A percentile compares a stretch with the other conserved stretches of the same genome.
phyloP scores from a whole-genome alignment of 2,797 vertebrate species.

The Gallinago nigripennis region DNA sequence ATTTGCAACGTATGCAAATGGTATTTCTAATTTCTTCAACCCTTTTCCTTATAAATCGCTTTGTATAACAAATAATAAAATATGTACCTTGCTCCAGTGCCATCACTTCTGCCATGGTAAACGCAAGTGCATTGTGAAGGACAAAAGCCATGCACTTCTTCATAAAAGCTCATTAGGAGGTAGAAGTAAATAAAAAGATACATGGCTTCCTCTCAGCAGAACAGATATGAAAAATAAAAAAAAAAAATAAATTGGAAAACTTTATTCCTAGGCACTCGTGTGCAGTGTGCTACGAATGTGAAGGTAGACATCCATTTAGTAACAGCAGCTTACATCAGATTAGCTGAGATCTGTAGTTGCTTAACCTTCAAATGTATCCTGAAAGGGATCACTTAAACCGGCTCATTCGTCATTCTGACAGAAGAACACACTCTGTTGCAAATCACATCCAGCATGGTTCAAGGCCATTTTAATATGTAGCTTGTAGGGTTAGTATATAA shows the following conservation, averaged over 20 bases:
- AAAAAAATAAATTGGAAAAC: conserved; percentile 30
- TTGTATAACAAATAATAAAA: background rate
- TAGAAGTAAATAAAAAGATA: conserved; percentile 76
- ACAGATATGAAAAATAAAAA: background rate
- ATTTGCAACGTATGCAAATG: background rate
- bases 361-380: conserved; percentile 82
- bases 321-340: conserved; percentile 80
- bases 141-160: conserved; percentile 80
- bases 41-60: background rate
- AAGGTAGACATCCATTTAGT: conserved; percentile 64
- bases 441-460: background rate
- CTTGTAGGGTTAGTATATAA: background rate
- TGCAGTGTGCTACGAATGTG: background rate
- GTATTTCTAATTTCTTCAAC: background rate
- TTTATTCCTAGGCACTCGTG: conserved; percentile 42
- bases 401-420: background rate
- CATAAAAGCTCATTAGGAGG: conserved; percentile 79
- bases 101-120: conserved; percentile 84
- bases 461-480: background rate
- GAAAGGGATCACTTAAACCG: conserved; percentile 60
- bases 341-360: conserved; percentile 76
- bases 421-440: background rate
- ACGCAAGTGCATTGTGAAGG: conserved; percentile 93
- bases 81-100: conserved; percentile 85
- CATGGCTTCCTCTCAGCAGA: conserved; percentile 77